Percentiles rank a stretch among this genome's conserved stretches.
phyloP scores from a whole-genome alignment of 1,140 invertebrate species.

The Ganaspis sp. region DNA sequence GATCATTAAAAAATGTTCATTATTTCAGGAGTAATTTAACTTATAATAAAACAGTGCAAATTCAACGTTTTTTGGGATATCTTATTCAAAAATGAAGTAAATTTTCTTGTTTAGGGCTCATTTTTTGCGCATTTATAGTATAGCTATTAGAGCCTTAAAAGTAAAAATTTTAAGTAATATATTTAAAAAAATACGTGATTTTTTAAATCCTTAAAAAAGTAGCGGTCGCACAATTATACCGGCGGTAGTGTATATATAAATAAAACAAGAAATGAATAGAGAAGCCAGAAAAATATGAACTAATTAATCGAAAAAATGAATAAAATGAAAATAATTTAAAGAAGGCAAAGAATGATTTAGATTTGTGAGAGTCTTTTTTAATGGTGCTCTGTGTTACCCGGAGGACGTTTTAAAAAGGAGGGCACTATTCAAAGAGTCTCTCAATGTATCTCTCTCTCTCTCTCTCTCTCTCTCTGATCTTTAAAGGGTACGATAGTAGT shows the following conservation, averaged over 20 bases:
- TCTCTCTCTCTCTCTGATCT: constrained; percentile 40
- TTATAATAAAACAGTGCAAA: too few species aligned
- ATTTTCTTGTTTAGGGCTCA: too few species aligned
- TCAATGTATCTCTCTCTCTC: neutral
- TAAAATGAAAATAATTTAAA: neutral
- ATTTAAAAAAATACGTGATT: too few species aligned
- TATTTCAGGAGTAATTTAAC: too few species aligned
- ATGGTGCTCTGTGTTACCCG: constrained; percentile 9
- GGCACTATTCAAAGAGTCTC: constrained; percentile 28
- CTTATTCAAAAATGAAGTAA: too few species aligned
- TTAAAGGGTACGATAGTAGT: constrained; percentile 60
- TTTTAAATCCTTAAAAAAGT: too few species aligned
- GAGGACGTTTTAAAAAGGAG: constrained; percentile 4
- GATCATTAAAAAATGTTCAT: too few species aligned
- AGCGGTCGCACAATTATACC: neutral
- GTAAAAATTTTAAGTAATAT: too few species aligned
- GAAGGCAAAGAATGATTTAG: constrained; percentile 1
- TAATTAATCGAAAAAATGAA: neutral
- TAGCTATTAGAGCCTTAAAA: too few species aligned
- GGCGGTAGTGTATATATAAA: neutral
- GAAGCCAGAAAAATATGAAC: neutral
- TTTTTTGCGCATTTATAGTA: too few species aligned
- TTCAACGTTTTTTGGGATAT: too few species aligned
- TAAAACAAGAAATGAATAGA: too few species aligned
- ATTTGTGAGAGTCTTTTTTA: constrained; percentile 10